Percentiles rank a stretch among this genome's conserved stretches.
phyloP scores from a whole-genome alignment of 1,140 invertebrate species.

The Diachasmimorpha longicaudata region DNA sequence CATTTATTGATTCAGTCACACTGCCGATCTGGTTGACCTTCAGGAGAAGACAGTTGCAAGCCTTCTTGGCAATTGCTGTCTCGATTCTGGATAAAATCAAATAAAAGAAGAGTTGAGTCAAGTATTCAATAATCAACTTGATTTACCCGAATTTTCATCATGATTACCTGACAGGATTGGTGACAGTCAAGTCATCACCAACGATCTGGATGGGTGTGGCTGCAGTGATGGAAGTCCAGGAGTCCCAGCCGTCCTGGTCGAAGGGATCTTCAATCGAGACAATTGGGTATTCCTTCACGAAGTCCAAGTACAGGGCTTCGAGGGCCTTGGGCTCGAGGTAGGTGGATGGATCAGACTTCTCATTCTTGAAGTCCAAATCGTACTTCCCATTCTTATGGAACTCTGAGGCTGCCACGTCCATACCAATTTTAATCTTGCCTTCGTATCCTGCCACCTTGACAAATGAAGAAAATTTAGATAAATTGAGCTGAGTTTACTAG shows the following conservation, averaged over 20 bases:
- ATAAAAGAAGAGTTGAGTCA: slow-evolving; percentile 6
- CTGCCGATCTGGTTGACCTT: slow-evolving; percentile 99
- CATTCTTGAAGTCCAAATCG: slow-evolving; percentile 98
- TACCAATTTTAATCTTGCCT: slow-evolving; percentile 82
- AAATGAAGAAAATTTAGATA: not conserved
- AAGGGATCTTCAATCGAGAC: slow-evolving; percentile 99
- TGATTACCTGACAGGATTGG: slow-evolving; percentile 70
- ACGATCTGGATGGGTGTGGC: slow-evolving; percentile 89
- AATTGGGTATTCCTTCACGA: slow-evolving; percentile 94
- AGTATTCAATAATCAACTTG: not conserved
- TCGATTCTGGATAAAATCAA: slow-evolving; percentile 72
- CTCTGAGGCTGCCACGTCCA: slow-evolving; percentile 99
- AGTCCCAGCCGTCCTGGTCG: slow-evolving; percentile 96
- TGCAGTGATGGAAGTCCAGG: slow-evolving; percentile 84
- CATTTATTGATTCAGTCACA: slow-evolving; percentile 96
- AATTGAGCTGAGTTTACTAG: no score
- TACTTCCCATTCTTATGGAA: slow-evolving; percentile 89
- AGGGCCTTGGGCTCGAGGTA: slow-evolving; percentile 83
- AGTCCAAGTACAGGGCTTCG: slow-evolving; percentile 86
- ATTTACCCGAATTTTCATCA: not conserved
- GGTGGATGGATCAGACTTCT: slow-evolving; percentile 80
- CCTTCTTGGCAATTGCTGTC: slow-evolving; percentile 95
- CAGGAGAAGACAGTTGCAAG: slow-evolving; percentile 95
- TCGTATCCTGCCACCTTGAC: slow-evolving; percentile 67
- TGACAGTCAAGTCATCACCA: slow-evolving; percentile 97